Evolutionary conservation across 2,888 invertebrate species (phyloP).

Genomic region (Nomada ferruginata): DNA sequence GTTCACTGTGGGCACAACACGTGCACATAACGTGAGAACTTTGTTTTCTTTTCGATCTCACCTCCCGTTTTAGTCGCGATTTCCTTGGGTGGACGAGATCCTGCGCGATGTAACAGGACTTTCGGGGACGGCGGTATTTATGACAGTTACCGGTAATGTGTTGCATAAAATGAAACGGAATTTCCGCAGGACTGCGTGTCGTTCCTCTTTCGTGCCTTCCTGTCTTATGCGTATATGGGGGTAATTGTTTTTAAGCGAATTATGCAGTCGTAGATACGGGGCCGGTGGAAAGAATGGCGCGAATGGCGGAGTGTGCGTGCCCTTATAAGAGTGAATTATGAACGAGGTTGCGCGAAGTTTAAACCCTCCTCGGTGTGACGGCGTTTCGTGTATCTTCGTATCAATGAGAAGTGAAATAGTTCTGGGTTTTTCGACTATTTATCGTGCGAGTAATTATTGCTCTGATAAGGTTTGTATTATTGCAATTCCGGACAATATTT

Average conservation of each 20-base stretch:
- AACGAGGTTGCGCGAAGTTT: too few species aligned
- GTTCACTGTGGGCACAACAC: constrained; percentile 41
- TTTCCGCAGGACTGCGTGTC: constrained; percentile 29
- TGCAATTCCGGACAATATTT: too few species aligned
- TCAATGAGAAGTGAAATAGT: too few species aligned
- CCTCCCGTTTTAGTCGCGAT: constrained; percentile 53
- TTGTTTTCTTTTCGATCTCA: constrained; percentile 62
- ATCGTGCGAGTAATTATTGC: too few species aligned
- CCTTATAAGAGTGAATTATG: constrained; percentile 7
- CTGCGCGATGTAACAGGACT: constrained; percentile 53
- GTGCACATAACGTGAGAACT: constrained; percentile 67
- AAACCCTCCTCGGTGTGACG: too few species aligned
- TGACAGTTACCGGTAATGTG: constrained; percentile 48
- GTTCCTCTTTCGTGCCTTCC: not conserved
- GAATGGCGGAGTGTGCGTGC: not conserved
- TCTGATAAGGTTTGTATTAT: too few species aligned
- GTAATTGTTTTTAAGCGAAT: constrained; percentile 35
- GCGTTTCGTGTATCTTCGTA: too few species aligned
- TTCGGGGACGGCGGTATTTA: constrained; percentile 47
- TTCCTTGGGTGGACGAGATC: constrained; percentile 40
- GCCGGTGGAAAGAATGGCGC: not conserved
- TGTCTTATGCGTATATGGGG: not conserved
- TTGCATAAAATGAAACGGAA: constrained; percentile 53
- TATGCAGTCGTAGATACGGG: not conserved
- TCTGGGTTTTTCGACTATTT: too few species aligned